A percentile compares a stretch with the other conserved stretches of the same genome.
phyloP scores from a whole-genome alignment of 2,888 invertebrate species.

The Monopis laevigella region DNA sequence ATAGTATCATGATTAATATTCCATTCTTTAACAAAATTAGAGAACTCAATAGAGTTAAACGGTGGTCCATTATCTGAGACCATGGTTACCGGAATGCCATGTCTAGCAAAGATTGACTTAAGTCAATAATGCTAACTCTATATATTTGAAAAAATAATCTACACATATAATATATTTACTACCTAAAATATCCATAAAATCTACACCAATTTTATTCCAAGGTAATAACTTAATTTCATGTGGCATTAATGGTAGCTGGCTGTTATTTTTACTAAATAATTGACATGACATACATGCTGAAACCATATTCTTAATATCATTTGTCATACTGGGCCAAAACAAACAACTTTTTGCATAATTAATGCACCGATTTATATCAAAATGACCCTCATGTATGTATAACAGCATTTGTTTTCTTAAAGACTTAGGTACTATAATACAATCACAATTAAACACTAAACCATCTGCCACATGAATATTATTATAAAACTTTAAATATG shows the following conservation, averaged over 20 bases:
- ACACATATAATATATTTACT: background rate
- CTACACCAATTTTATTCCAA: background rate
- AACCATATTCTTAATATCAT: slow-evolving; percentile 7
- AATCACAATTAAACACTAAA: background rate
- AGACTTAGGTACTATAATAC: background rate
- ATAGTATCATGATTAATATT: too few species aligned
- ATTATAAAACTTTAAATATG: background rate
- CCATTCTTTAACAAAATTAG: too few species aligned
- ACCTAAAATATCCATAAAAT: slow-evolving; percentile 3
- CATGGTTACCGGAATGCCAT: too few species aligned
- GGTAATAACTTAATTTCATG: slow-evolving; percentile 1
- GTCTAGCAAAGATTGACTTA: too few species aligned
- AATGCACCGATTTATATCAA: background rate
- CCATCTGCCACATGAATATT: slow-evolving; percentile 1
- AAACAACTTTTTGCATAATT: background rate
- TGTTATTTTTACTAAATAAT: slow-evolving; percentile 2
- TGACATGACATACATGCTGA: slow-evolving; percentile 1
- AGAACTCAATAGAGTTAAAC: too few species aligned
- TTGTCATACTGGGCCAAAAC: background rate
- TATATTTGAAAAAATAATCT: slow-evolving; percentile 1
- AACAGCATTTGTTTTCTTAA: slow-evolving; percentile 2
- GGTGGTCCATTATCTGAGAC: too few species aligned
- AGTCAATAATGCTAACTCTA: background rate
- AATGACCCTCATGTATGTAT: slow-evolving; percentile 3
- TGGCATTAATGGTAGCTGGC: background rate